Conservation (phyloP, 2,888 invertebrate genomes). For the Synanthedon andrenaeformis region DNA sequence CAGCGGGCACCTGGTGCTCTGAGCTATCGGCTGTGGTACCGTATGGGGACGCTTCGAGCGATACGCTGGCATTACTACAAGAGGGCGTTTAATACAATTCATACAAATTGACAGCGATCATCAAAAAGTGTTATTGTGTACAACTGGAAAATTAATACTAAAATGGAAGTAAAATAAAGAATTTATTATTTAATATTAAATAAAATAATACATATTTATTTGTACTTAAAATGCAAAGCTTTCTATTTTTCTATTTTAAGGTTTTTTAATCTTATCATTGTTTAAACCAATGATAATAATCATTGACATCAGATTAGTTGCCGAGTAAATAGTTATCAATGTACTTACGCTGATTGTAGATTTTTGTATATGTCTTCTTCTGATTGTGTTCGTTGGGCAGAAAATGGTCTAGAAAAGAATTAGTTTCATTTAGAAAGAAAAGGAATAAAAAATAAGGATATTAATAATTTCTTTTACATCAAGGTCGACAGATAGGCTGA, state of each 20-base stretch:
- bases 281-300: no score
- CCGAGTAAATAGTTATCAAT: conserved; percentile 5
- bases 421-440: background rate
- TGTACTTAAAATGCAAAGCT: no score
- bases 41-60: conserved; percentile 35
- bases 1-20: conserved; percentile 28
- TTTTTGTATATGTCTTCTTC: conserved; percentile 90
- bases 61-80: conserved; percentile 40
- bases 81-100: background rate
- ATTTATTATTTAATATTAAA: no score
- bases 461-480: background rate
- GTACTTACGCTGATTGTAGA: conserved; percentile 82
- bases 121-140: no score
- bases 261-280: no score
- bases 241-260: no score
- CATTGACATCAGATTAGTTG: background rate
- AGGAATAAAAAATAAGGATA: background rate
- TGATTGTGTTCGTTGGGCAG: conserved; percentile 80
- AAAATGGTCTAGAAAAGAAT: conserved; percentile 79
- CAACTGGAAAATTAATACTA: no score
- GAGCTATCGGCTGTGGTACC: conserved; percentile 25
- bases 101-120: no score
- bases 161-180: no score
- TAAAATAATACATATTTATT: no score
- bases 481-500: no score